A percentile compares a stretch with the other conserved stretches of the same genome.
Conservation (phyloP, 2,113 vertebrate genomes). For the Cyanoliseus patagonus region DNA sequence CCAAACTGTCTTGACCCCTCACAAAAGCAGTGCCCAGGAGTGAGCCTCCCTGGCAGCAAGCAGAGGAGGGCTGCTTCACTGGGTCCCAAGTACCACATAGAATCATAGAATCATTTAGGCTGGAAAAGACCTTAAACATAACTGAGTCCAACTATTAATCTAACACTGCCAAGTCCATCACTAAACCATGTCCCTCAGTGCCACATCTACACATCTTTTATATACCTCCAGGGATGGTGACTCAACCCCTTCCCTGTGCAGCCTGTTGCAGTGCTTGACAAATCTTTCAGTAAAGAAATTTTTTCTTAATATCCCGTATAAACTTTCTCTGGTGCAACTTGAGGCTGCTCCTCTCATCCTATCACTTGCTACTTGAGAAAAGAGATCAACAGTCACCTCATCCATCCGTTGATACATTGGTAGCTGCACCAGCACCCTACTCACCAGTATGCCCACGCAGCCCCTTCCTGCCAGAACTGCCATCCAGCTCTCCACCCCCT, state of each 20-base stretch:
- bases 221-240: not conserved
- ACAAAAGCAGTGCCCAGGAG: not conserved
- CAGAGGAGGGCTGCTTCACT: not conserved
- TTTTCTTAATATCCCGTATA: not conserved
- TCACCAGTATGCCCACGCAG: not conserved
- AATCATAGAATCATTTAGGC: not conserved
- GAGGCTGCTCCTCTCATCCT: not conserved
- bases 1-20: not conserved
- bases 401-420: not conserved
- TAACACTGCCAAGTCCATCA: not conserved
- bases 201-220: not conserved
- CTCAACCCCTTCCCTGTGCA: not conserved
- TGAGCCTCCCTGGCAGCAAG: not conserved
- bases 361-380: not conserved
- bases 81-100: not conserved
- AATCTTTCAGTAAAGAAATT: not conserved
- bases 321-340: not conserved
- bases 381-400: fast-evolving
- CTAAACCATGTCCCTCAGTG: not conserved
- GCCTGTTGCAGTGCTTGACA: not conserved
- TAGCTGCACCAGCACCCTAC: not conserved
- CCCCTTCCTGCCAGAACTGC: not conserved
- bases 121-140: not conserved
- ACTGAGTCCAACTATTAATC: not conserved
- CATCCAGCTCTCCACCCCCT: not conserved